Percentiles rank a stretch among this genome's conserved stretches.
Conservation (phyloP, 2,888 invertebrate genomes). For the Sinhomidia bicolor region DNA sequence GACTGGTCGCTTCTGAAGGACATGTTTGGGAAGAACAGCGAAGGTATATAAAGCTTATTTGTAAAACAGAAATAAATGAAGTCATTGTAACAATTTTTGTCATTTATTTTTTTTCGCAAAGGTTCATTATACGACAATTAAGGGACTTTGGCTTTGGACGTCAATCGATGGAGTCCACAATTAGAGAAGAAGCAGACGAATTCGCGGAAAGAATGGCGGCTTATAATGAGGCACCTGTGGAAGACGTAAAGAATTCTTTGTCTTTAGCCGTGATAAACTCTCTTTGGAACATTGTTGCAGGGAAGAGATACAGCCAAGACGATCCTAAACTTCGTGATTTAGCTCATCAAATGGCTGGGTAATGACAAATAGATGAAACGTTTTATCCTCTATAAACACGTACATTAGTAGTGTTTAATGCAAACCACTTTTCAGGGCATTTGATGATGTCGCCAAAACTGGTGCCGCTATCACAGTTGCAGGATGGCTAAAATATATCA, state of each 20-base stretch:
- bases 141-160: conserved; percentile 72
- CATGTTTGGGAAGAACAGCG: conserved; percentile 55
- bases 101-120: too few species aligned
- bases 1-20: conserved; percentile 48
- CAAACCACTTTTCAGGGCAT: conserved; percentile 16
- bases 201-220: conserved; percentile 11
- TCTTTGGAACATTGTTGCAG: conserved; percentile 64
- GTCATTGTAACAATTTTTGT: too few species aligned
- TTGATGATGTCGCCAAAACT: conserved; percentile 47
- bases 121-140: conserved; percentile 63
- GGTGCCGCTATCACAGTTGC: conserved; percentile 11
- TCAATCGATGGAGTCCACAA: conserved; percentile 61
- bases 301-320: conserved; percentile 58
- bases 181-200: conserved; percentile 64
- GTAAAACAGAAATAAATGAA: too few species aligned
- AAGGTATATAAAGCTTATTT: too few species aligned
- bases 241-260: conserved; percentile 44
- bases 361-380: too few species aligned
- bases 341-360: not conserved
- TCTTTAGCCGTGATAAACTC: conserved; percentile 56
- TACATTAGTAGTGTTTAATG: not conserved
- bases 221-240: conserved; percentile 40
- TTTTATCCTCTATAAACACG: too few species aligned
- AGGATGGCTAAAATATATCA: conserved; percentile 35
- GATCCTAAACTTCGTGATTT: conserved; percentile 53